These are phyloP conservation scores for Hycleus cichorii DNA, from an alignment of 1,140 invertebrate genomes.

Conservation along the genomic window DNA sequence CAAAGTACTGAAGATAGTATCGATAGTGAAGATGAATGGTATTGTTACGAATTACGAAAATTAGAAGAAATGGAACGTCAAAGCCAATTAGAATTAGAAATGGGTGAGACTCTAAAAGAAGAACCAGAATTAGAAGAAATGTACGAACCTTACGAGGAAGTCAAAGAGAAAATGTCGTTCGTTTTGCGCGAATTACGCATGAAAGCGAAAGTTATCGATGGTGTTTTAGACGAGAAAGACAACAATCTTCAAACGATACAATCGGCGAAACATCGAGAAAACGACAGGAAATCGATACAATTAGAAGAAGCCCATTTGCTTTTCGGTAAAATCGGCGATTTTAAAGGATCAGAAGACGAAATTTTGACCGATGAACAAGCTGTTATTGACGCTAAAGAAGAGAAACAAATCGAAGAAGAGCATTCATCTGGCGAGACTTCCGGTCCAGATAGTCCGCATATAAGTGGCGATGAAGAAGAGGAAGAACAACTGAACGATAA, in stretches of 20 bases:
- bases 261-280: slow-evolving; percentile 41
- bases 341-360: slow-evolving; percentile 18
- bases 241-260: slow-evolving; percentile 38
- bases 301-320: slow-evolving; percentile 22
- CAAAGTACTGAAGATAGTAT: slow-evolving; percentile 91
- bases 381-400: slow-evolving; percentile 33
- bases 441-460: slow-evolving; percentile 73
- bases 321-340: slow-evolving; percentile 6
- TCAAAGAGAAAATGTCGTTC: slow-evolving; percentile 70
- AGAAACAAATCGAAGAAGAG: slow-evolving; percentile 46
- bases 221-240: slow-evolving; percentile 34
- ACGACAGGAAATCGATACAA: slow-evolving; percentile 25
- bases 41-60: slow-evolving; percentile 79
- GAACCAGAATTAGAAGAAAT: slow-evolving; percentile 47
- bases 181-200: slow-evolving; percentile 65
- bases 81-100: slow-evolving; percentile 57
- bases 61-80: slow-evolving; percentile 78
- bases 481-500: slow-evolving; percentile 33
- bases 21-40: slow-evolving; percentile 90
- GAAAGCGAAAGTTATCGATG: slow-evolving; percentile 50
- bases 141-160: slow-evolving; percentile 58
- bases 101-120: slow-evolving; percentile 52
- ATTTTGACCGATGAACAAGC: slow-evolving; percentile 20
- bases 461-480: slow-evolving; percentile 64
- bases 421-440: slow-evolving; percentile 75